A percentile compares a stretch with the other conserved stretches of the same genome.
Evolutionary conservation across 2,888 invertebrate genomes (phyloP).

Genomic region (Bursaphelenchus okinawaensis): DNA sequence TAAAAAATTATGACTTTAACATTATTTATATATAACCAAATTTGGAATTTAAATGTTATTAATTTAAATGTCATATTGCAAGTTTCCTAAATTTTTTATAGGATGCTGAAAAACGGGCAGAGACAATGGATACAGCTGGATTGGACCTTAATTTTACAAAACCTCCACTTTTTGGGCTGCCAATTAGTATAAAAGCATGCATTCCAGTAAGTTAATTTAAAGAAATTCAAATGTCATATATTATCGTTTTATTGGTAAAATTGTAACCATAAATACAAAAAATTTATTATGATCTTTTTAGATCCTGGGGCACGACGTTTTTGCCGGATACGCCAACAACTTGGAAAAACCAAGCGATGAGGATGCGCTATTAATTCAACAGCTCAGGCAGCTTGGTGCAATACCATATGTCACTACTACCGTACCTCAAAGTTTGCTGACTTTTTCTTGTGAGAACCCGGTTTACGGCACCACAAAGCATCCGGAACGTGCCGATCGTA

Average conservation of each 20-base stretch:
- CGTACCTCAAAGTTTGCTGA: slow-evolving; percentile 58
- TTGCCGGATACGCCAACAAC: slow-evolving; percentile 56
- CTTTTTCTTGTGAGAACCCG: slow-evolving; percentile 57
- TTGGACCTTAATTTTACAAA: slow-evolving; percentile 31
- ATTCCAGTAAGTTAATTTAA: slow-evolving; percentile 30
- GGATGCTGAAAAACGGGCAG: slow-evolving; percentile 43
- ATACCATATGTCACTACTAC: slow-evolving; percentile 62
- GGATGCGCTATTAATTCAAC: slow-evolving; percentile 34
- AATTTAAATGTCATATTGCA: no score
- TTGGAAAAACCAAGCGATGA: slow-evolving; percentile 36
- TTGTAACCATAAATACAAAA: background rate
- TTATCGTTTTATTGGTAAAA: background rate
- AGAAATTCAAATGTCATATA: no score
- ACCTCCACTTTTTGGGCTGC: slow-evolving; percentile 48
- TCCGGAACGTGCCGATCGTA: slow-evolving; percentile 16
- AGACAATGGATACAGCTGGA: slow-evolving; percentile 36
- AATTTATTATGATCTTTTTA: slow-evolving; percentile 17
- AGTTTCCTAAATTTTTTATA: no score
- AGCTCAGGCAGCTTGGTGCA: slow-evolving; percentile 58
- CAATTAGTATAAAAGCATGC: slow-evolving; percentile 50
- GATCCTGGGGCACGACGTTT: slow-evolving; percentile 47
- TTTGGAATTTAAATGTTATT: no score
- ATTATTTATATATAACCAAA: no score
- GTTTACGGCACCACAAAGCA: slow-evolving; percentile 55
- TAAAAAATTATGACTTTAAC: no score